These are phyloP conservation scores for Aythya fuligula DNA, from an alignment of 2,797 vertebrate genomes.

Conservation along the genomic window DNA sequence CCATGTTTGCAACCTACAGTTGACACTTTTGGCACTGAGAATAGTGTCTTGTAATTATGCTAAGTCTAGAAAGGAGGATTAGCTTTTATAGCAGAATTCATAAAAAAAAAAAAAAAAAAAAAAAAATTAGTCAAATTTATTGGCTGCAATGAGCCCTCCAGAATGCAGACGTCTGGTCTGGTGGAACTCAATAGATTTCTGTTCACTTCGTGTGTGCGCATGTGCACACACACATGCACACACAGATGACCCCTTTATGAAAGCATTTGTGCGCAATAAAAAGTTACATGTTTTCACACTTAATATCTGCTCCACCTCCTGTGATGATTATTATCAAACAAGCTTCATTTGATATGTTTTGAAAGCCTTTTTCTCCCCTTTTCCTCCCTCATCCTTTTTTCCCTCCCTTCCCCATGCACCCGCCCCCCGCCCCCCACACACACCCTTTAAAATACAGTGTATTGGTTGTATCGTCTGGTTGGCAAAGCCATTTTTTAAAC, in stretches of 20 bases:
- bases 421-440: not conserved
- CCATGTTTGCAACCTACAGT: slow-evolving; percentile 80
- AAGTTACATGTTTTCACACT: slow-evolving; percentile 70
- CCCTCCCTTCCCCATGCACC: too few species aligned
- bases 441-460: not conserved
- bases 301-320: slow-evolving; percentile 22
- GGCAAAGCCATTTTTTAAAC: slow-evolving; percentile 5
- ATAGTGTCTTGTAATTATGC: slow-evolving; percentile 81
- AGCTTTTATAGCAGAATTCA: slow-evolving; percentile 82
- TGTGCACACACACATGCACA: not conserved
- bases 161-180: slow-evolving; percentile 85
- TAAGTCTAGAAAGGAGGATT: slow-evolving; percentile 80
- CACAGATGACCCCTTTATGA: slow-evolving; percentile 59
- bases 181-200: slow-evolving; percentile 80
- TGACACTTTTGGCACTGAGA: slow-evolving; percentile 82
- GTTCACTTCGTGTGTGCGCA: slow-evolving; percentile 44
- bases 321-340: not conserved
- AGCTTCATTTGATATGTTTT: not conserved
- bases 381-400: not conserved
- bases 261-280: slow-evolving; percentile 68
- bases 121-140: slow-evolving; percentile 81
- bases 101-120: slow-evolving; percentile 74
- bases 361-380: slow-evolving; percentile 32
- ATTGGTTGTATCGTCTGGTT: not conserved
- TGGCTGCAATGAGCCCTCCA: slow-evolving; percentile 82